phyloP scores from a whole-genome alignment of 2,797 vertebrate genomes.

The Cyprinodon diabolis region DNA sequence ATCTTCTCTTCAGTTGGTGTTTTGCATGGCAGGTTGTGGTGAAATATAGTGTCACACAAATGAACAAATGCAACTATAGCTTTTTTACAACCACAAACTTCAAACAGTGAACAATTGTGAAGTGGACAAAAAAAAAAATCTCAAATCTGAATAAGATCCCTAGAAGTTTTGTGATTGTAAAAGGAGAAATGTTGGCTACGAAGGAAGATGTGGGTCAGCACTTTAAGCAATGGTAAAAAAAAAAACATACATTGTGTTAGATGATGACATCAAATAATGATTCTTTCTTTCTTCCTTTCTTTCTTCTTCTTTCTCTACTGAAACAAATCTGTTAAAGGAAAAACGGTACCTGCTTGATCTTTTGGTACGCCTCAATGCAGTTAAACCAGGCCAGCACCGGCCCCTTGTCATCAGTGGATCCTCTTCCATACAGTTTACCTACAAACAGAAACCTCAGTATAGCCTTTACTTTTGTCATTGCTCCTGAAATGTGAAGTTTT shows the following conservation, averaged over 20 bases:
- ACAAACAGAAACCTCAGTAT: slow-evolving; percentile 5
- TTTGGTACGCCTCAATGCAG: slow-evolving; percentile 92
- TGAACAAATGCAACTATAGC: too few species aligned
- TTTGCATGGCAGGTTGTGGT: too few species aligned
- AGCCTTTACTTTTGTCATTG: neutral
- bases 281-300: too few species aligned
- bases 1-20: too few species aligned
- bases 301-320: too few species aligned
- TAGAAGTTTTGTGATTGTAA: neutral
- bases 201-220: neutral
- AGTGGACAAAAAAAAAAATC: neutral
- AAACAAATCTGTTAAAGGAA: neutral
- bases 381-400: slow-evolving; percentile 97
- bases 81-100: too few species aligned
- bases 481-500: neutral
- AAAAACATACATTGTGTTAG: neutral
- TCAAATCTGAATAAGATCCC: neutral
- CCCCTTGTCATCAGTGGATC: slow-evolving; percentile 97
- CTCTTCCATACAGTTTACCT: slow-evolving; percentile 95
- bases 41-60: too few species aligned
- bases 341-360: slow-evolving; percentile 86
- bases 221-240: neutral
- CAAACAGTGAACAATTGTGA: neutral
- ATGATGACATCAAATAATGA: too few species aligned
- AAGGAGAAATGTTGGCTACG: neutral